phyloP scores from a whole-genome alignment of 2,888 invertebrate species.

The Pycnomerus fuliginosus region DNA sequence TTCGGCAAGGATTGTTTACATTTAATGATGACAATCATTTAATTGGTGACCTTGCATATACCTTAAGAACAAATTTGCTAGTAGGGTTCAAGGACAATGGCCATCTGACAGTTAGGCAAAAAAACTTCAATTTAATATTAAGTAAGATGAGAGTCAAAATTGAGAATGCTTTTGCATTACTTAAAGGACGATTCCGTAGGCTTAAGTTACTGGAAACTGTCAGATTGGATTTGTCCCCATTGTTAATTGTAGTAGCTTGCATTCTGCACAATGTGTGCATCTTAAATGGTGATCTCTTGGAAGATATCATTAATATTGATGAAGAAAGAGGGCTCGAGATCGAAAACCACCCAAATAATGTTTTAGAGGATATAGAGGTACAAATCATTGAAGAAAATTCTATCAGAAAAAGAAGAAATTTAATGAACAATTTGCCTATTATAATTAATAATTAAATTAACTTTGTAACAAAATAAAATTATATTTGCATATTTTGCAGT shows the following conservation, averaged over 20 bases:
- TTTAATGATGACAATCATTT: slow-evolving; percentile 15
- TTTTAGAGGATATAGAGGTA: not conserved
- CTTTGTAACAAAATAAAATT: too few species aligned
- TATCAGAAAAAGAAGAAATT: slow-evolving; percentile 1
- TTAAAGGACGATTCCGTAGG: slow-evolving; percentile 26
- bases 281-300: slow-evolving; percentile 8
- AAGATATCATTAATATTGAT: not conserved
- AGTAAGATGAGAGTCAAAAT: too few species aligned
- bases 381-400: too few species aligned
- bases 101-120: slow-evolving; percentile 2
- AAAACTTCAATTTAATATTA: slow-evolving; percentile 7
- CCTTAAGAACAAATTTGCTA: slow-evolving; percentile 5
- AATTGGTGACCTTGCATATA: slow-evolving; percentile 10
- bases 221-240: slow-evolving; percentile 14
- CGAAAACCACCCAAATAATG: not conserved
- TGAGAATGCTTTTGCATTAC: slow-evolving; percentile 25
- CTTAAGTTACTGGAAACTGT: slow-evolving; percentile 22
- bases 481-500: too few species aligned
- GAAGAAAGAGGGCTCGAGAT: too few species aligned
- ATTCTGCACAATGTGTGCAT: slow-evolving; percentile 20
- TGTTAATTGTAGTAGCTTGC: slow-evolving; percentile 15
- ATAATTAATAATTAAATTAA: too few species aligned
- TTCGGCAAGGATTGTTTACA: too few species aligned
- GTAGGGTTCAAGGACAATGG: slow-evolving; percentile 5
- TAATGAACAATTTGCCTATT: not conserved